Percentiles rank a stretch among this genome's conserved stretches.
phyloP scores from a whole-genome alignment of 2,797 vertebrate species.

The Chaetodon trifasciatus region DNA sequence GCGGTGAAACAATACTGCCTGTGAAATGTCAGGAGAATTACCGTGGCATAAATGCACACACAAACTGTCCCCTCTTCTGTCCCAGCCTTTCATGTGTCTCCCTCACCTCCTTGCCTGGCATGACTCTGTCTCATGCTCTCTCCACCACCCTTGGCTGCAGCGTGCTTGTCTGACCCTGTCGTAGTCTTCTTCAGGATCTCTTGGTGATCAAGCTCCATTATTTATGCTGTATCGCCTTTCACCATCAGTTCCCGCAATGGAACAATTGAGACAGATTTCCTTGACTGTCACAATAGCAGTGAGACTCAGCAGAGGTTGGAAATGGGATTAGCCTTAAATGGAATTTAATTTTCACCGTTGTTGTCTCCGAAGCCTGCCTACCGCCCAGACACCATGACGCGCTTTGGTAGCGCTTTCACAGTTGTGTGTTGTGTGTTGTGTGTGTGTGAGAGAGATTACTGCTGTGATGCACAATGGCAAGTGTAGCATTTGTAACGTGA shows the following conservation, averaged over 20 bases:
- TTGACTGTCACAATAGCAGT: conserved; percentile 84
- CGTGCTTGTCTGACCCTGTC: conserved; percentile 78
- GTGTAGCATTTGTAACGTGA: conserved; percentile 56
- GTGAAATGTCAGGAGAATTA: conserved; percentile 78
- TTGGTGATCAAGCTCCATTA: conserved; percentile 81
- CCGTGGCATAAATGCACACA: conserved; percentile 57
- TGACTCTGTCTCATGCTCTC: conserved; percentile 41
- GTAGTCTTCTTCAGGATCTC: conserved; percentile 73
- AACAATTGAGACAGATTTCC: conserved; percentile 85
- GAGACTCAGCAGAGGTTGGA: conserved; percentile 84
- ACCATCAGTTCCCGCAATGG: conserved; percentile 82
- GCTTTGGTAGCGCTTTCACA: conserved; percentile 57
- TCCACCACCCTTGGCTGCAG: conserved; percentile 56
- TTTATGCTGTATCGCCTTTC: conserved; percentile 84
- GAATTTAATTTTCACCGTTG: conserved; percentile 89
- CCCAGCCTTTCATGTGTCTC: conserved; percentile 51
- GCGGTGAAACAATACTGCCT: conserved; percentile 59
- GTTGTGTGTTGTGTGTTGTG: conserved; percentile 50
- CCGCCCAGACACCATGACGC: conserved; percentile 83
- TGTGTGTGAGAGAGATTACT: conserved; percentile 54
- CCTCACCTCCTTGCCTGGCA: conserved; percentile 46
- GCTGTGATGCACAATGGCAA: conserved; percentile 46
- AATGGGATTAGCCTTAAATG: conserved; percentile 89
- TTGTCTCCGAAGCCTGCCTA: conserved; percentile 84
- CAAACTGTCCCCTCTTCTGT: conserved; percentile 45